phyloP scores from a whole-genome alignment of 2,888 invertebrate species.

The Bruchidius siliquastri region DNA sequence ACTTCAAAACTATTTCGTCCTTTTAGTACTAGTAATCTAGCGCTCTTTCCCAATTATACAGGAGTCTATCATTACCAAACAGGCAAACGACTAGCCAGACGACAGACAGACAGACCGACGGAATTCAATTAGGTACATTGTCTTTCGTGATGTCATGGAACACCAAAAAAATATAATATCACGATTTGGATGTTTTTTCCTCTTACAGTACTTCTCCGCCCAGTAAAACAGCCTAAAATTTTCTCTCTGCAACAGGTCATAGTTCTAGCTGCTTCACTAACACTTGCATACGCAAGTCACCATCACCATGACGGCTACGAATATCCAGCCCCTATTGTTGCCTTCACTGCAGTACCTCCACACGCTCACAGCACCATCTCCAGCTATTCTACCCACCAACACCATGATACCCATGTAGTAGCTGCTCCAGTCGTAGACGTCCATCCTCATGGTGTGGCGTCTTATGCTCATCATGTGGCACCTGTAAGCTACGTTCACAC shows the following conservation, averaged over 20 bases:
- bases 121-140: no score
- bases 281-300: neutral
- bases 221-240: no score
- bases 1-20: no score
- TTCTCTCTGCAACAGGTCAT: neutral
- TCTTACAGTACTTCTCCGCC: no score
- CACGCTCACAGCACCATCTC: constrained; percentile 11
- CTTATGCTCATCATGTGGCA: neutral
- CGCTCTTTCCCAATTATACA: no score
- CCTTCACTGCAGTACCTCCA: neutral
- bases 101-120: no score
- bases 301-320: neutral
- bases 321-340: neutral
- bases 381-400: constrained; percentile 14
- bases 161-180: no score
- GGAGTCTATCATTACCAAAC: no score
- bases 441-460: neutral
- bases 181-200: no score
- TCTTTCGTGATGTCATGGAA: no score
- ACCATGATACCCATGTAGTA: constrained; percentile 13
- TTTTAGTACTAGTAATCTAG: no score
- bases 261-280: neutral
- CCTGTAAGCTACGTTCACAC: neutral
- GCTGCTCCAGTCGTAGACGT: constrained; percentile 15
- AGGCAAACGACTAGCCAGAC: no score